Evolutionary conservation across 2,888 invertebrate species (phyloP).

Genomic region (Caenorhabditis angaria): DNA sequence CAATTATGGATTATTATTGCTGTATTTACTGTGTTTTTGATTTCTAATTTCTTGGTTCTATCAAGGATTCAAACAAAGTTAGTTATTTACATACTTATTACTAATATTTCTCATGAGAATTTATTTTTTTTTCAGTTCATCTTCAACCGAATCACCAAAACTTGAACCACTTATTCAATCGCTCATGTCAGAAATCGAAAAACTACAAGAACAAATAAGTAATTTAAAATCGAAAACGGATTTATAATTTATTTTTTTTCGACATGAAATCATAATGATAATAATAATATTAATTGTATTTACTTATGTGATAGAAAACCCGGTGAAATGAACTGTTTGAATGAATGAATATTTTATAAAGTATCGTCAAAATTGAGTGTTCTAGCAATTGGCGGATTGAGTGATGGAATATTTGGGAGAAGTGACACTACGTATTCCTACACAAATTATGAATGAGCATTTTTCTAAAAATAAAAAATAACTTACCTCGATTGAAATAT

Average conservation of each 20-base stretch:
- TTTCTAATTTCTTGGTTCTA: neutral
- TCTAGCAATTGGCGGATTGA: conserved; percentile 17
- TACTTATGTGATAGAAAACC: too few species aligned
- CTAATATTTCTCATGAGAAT: too few species aligned
- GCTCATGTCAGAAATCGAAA: neutral
- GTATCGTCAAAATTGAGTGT: conserved; percentile 38
- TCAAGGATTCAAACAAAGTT: neutral
- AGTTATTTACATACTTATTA: neutral
- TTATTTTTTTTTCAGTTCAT: neutral
- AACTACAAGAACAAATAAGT: neutral
- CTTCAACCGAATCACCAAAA: neutral
- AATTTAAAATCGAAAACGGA: neutral
- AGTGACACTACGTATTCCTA: conserved; percentile 35
- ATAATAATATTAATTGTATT: too few species aligned
- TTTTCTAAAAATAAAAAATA: neutral
- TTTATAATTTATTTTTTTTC: neutral
- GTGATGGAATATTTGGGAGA: conserved; percentile 32
- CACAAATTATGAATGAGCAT: neutral
- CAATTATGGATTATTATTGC: neutral
- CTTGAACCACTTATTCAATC: neutral
- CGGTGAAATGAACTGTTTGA: neutral
- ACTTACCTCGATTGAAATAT: conserved; percentile 35
- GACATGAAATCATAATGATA: neutral
- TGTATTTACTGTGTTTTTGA: neutral
- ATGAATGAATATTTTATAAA: conserved; percentile 21